Conservation (phyloP, 2,113 vertebrate species). For the Ariopsis seemanni region DNA sequence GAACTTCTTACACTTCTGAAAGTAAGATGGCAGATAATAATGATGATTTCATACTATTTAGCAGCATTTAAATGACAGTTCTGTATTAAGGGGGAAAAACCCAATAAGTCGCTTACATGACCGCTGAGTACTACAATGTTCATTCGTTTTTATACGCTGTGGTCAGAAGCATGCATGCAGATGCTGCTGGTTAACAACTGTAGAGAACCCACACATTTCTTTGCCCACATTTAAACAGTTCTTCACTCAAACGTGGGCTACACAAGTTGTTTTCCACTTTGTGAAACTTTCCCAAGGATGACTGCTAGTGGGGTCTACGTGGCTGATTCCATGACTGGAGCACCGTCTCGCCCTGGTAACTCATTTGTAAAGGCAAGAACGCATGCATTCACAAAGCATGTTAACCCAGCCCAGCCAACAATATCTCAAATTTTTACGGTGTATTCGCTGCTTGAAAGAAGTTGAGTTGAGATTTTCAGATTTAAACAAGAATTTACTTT, state of each 20-base stretch:
- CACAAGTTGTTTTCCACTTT: background rate
- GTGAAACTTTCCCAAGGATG: too few species aligned
- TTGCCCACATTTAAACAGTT: background rate
- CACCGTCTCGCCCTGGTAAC: background rate
- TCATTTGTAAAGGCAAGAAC: background rate
- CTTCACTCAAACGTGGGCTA: background rate
- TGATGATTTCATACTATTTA: background rate
- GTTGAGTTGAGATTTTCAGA: background rate
- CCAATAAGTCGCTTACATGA: background rate
- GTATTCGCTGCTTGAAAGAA: background rate
- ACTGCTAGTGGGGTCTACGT: background rate
- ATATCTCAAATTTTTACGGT: background rate
- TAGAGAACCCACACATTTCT: conserved; percentile 10
- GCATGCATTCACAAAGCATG: background rate
- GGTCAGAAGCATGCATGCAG: background rate
- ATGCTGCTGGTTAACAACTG: conserved; percentile 8
- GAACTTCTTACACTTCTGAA: background rate
- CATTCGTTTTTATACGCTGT: background rate
- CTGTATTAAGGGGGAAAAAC: background rate
- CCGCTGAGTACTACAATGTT: background rate
- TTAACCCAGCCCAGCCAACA: background rate
- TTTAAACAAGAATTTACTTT: background rate
- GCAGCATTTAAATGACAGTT: background rate
- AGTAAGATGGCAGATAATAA: background rate
- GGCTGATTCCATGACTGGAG: background rate